Percentiles rank a stretch among this genome's conserved stretches.
phyloP scores from a whole-genome alignment of 2,113 vertebrate species.

The Psilopogon haemacephalus region DNA sequence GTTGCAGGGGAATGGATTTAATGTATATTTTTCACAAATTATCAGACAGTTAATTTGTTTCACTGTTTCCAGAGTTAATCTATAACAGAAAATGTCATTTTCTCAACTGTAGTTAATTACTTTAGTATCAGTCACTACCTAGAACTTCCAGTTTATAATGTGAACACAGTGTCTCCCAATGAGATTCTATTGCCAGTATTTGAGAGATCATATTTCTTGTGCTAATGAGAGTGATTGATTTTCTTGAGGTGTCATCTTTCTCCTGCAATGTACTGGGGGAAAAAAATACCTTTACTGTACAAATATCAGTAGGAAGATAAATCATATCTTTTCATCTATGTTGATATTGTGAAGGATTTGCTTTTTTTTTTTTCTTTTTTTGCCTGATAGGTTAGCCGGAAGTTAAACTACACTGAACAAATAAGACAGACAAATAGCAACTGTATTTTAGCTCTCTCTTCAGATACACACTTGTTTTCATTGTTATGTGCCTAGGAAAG shows the following conservation, averaged over 20 bases:
- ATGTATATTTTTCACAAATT: neutral
- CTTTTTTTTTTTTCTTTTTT: neutral
- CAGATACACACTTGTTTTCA: neutral
- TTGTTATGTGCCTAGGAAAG: neutral
- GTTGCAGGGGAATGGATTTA: neutral
- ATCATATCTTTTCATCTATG: neutral
- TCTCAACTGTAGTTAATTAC: neutral
- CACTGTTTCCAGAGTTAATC: neutral
- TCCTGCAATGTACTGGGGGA: neutral
- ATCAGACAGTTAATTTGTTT: neutral
- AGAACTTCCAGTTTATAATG: neutral
- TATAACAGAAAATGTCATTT: neutral
- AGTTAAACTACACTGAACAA: neutral
- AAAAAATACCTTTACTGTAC: neutral
- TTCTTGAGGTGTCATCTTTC: conserved; percentile 4
- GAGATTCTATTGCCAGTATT: neutral
- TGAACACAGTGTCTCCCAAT: neutral
- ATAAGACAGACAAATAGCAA: neutral
- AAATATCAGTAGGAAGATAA: conserved; percentile 11
- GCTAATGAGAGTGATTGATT: conserved; percentile 12
- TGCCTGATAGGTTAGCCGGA: neutral
- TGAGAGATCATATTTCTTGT: neutral
- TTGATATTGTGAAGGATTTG: neutral
- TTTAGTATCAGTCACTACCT: neutral
- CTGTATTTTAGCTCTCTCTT: neutral